Percentiles rank a stretch among this genome's conserved stretches.
Evolutionary conservation across 1,140 invertebrate genomes (phyloP).

Genomic region (Drosophila quadrilineata): DNA sequence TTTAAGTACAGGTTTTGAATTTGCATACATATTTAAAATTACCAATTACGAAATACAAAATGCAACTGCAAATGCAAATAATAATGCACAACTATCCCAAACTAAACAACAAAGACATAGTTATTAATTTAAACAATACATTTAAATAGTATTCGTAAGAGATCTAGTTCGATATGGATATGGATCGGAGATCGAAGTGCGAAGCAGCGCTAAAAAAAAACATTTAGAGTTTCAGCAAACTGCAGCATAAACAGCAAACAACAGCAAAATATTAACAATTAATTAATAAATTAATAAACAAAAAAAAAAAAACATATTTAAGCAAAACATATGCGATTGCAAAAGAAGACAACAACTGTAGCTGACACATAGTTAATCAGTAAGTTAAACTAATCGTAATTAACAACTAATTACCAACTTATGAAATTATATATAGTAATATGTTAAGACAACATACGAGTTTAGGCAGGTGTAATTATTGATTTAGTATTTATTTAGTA

Average conservation of each 20-base stretch:
- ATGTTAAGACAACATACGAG: no score
- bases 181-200: no score
- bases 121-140: slow-evolving; percentile 38
- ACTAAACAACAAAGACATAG: slow-evolving; percentile 58
- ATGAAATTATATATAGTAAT: slow-evolving; percentile 28
- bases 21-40: slow-evolving; percentile 69
- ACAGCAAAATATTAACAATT: slow-evolving; percentile 58
- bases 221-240: slow-evolving; percentile 77
- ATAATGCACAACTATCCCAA: slow-evolving; percentile 61
- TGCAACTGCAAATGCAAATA: slow-evolving; percentile 57
- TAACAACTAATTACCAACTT: no score
- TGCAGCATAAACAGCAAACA: slow-evolving; percentile 42
- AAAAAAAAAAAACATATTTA: slow-evolving; percentile 26
- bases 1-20: slow-evolving; percentile 74
- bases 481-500: slow-evolving; percentile 66
- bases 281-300: slow-evolving; percentile 11
- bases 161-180: slow-evolving; percentile 25
- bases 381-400: slow-evolving; percentile 36
- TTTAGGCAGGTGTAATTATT: no score
- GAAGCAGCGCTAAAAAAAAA: slow-evolving; percentile 59
- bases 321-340: slow-evolving; percentile 50
- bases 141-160: slow-evolving; percentile 55
- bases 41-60: slow-evolving; percentile 36
- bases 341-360: slow-evolving; percentile 31
- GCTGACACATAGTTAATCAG: slow-evolving; percentile 38